Evolutionary conservation across 2,113 vertebrate species (phyloP).

Genomic region (Halcyon malimbica): DNA sequence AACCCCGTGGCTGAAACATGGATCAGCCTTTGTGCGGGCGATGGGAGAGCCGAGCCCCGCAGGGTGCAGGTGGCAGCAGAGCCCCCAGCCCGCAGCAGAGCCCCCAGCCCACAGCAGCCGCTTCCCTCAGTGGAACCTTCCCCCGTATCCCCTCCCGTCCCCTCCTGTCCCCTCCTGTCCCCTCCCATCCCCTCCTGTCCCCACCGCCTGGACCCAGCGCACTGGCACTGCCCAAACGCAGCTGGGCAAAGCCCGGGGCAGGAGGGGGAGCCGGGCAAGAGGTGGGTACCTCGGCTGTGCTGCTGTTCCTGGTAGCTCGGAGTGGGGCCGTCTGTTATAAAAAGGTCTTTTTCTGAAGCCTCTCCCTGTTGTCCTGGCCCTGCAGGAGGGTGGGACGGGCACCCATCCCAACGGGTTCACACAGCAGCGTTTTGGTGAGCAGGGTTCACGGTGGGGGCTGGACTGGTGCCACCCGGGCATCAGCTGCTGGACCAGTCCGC

Average conservation of each 20-base stretch:
- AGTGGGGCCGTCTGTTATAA: background rate
- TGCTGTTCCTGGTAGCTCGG: background rate
- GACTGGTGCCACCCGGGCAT: background rate
- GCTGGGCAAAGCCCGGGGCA: background rate
- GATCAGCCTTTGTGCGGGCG: conserved; percentile 12
- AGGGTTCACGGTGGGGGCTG: background rate
- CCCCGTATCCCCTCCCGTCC: background rate
- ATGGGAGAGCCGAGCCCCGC: conserved; percentile 35
- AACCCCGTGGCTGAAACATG: accelerated
- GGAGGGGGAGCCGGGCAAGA: background rate
- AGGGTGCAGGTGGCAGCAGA: background rate
- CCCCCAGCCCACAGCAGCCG: background rate
- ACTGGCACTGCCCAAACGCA: background rate
- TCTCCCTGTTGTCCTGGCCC: background rate
- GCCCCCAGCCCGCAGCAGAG: background rate
- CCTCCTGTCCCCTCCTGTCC: too few relatives aligned
- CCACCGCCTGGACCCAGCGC: too few relatives aligned
- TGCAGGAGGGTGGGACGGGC: background rate
- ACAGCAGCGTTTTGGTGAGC: background rate
- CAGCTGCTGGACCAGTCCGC: background rate
- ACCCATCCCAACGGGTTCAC: accelerated
- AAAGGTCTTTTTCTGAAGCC: background rate
- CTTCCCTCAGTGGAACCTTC: conserved; percentile 26
- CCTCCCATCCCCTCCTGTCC: background rate
- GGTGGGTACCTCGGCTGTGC: background rate